Percentiles rank a stretch among this genome's conserved stretches.
Conservation (phyloP, 2,888 invertebrate genomes). For the Acleris emargana region DNA sequence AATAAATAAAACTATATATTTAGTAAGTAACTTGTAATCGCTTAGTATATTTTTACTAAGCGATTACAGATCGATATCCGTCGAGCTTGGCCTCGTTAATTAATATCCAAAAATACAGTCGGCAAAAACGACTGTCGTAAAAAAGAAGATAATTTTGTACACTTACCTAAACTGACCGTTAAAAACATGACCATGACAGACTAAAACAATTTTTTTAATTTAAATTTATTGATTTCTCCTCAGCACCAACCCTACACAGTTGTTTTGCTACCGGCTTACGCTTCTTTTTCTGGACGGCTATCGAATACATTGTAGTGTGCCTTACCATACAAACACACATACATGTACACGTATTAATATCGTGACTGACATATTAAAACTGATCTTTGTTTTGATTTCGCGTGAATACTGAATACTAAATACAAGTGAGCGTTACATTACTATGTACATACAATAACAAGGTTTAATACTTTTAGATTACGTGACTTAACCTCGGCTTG, state of each 20-base stretch:
- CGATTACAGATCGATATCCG: too few species aligned
- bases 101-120: too few species aligned
- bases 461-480: conserved; percentile 3
- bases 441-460: background rate
- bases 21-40: too few species aligned
- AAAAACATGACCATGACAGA: too few species aligned
- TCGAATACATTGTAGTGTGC: conserved; percentile 42
- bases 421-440: background rate
- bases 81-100: too few species aligned
- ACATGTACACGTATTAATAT: conserved; percentile 10
- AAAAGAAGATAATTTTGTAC: too few species aligned
- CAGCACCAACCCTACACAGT: conserved; percentile 48
- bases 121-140: too few species aligned
- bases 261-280: conserved; percentile 65
- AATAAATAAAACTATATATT: too few species aligned
- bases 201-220: too few species aligned
- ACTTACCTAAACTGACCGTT: too few species aligned
- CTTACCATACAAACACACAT: conserved; percentile 23
- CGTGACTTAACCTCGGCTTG: background rate
- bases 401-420: background rate
- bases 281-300: conserved; percentile 54
- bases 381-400: conserved; percentile 23
- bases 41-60: too few species aligned
- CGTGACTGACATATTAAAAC: conserved; percentile 32
- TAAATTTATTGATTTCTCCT: conserved; percentile 17